Evolutionary conservation across 1,140 invertebrate species (phyloP).

Genomic region (Drosophila takahashii): DNA sequence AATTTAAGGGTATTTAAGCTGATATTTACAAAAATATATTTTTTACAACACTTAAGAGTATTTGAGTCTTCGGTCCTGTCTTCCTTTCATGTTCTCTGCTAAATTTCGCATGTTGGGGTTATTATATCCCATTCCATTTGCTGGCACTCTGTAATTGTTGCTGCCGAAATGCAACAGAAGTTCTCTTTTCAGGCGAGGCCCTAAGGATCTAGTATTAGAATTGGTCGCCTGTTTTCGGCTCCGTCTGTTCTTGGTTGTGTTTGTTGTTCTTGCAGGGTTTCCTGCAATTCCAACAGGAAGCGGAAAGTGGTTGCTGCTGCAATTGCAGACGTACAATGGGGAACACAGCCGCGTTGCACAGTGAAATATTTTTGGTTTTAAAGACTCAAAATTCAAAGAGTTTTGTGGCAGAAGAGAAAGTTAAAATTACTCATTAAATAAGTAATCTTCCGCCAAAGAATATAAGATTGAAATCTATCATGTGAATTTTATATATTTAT

Average conservation of each 20-base stretch:
- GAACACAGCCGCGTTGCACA: constrained; percentile 28
- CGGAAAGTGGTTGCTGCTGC: constrained; percentile 63
- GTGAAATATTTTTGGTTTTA: constrained; percentile 16
- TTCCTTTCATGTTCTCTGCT: neutral
- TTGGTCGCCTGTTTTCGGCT: constrained; percentile 31
- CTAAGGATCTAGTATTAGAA: constrained; percentile 54
- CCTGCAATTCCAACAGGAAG: constrained; percentile 70
- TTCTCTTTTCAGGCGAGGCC: neutral
- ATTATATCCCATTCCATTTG: constrained; percentile 5
- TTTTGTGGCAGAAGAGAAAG: neutral
- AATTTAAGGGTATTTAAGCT: no score
- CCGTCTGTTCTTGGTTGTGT: constrained; percentile 16
- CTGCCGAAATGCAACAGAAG: constrained; percentile 37
- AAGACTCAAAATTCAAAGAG: neutral
- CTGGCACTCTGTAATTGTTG: constrained; percentile 29
- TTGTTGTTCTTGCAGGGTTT: constrained; percentile 40
- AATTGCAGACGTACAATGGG: constrained; percentile 41
- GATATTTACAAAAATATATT: no score
- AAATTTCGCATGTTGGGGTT: constrained; percentile 22
- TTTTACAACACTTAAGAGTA: no score
- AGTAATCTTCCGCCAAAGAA: no score
- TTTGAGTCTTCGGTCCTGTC: neutral
- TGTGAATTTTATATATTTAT: neutral
- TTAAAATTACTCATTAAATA: no score
- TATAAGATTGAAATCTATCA: no score